Percentiles rank a stretch among this genome's conserved stretches.
Evolutionary conservation across 2,797 vertebrate genomes (phyloP).

Genomic region (Morus bassanus): DNA sequence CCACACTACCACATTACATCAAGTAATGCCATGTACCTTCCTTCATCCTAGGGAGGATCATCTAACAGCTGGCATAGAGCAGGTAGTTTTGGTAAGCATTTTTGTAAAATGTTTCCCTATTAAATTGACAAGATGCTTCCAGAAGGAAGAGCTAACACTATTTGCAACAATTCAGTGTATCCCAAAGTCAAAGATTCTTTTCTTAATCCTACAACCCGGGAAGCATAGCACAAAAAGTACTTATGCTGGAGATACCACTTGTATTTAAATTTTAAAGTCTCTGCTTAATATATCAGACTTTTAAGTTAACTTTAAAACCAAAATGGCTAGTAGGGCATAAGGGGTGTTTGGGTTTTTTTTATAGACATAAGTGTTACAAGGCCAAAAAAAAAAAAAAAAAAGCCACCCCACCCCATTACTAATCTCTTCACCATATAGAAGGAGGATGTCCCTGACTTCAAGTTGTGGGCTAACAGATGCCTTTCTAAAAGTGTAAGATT

Average conservation of each 20-base stretch:
- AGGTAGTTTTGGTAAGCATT: not conserved
- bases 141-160: not conserved
- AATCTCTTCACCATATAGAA: not conserved
- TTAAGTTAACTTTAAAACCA: not conserved
- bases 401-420: not conserved
- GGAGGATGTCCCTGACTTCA: no score
- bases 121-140: not conserved
- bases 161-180: not conserved
- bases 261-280: not conserved
- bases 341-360: not conserved
- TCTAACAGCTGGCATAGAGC: not conserved
- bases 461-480: no score
- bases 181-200: not conserved
- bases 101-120: not conserved
- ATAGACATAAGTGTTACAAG: not conserved
- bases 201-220: not conserved
- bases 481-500: not conserved
- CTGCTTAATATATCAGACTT: not conserved
- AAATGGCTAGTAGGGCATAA: not conserved
- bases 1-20: not conserved
- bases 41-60: not conserved
- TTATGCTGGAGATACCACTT: not conserved
- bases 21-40: not conserved
- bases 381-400: not conserved
- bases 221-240: not conserved